Evolutionary conservation across 2,113 vertebrate genomes (phyloP).

Genomic region (Struthidea cinerea): DNA sequence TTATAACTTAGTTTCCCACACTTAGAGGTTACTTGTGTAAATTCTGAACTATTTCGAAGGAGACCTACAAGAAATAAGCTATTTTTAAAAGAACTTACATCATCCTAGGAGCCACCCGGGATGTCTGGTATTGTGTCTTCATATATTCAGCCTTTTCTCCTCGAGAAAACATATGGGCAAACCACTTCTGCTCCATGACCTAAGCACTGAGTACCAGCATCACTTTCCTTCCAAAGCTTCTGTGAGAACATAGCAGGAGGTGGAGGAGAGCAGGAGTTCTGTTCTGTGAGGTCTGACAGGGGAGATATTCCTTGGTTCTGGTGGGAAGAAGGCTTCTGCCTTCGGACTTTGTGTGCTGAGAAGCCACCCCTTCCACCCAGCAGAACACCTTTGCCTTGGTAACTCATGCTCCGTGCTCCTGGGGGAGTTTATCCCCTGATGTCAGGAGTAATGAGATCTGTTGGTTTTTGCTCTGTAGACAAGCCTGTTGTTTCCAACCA

Average conservation of each 20-base stretch:
- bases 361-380: background rate
- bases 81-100: background rate
- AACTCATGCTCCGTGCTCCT: background rate
- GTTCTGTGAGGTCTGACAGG: background rate
- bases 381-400: background rate
- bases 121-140: slow-evolving; percentile 13
- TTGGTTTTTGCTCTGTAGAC: background rate
- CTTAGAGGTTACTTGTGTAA: background rate
- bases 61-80: slow-evolving; percentile 14
- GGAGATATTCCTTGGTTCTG: background rate
- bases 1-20: background rate
- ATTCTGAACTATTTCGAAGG: slow-evolving; percentile 6
- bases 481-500: background rate
- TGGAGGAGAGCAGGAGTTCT: background rate
- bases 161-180: background rate
- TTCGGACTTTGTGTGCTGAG: rapidly evolving
- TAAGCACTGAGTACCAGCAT: background rate
- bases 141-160: background rate
- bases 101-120: background rate
- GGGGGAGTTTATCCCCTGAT: background rate
- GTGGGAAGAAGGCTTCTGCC: background rate
- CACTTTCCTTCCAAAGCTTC: background rate
- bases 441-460: background rate
- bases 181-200: background rate
- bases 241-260: background rate